Conservation (phyloP, 2,113 vertebrate species). For the Centropus bengalensis region DNA sequence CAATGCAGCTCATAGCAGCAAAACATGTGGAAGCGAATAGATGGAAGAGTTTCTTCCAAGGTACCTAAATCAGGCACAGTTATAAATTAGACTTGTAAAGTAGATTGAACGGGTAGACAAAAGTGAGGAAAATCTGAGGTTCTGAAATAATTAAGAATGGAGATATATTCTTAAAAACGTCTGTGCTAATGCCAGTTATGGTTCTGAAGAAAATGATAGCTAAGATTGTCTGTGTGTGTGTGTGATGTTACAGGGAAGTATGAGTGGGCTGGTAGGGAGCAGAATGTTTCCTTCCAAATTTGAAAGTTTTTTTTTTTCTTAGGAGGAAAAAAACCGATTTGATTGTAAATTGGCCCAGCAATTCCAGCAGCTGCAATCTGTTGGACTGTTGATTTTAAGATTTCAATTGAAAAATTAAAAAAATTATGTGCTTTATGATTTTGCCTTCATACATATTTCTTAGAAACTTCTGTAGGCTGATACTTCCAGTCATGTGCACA, state of each 20-base stretch:
- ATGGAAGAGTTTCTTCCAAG: conserved; percentile 4
- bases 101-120: background rate
- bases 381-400: background rate
- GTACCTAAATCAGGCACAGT: background rate
- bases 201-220: background rate
- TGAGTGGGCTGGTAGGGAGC: background rate
- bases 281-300: background rate
- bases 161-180: background rate
- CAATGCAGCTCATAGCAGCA: conserved; percentile 3
- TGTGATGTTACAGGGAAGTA: background rate
- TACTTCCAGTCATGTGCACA: background rate
- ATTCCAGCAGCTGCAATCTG: background rate
- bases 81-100: background rate
- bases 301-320: background rate
- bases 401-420: background rate
- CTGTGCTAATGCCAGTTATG: background rate
- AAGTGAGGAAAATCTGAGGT: background rate
- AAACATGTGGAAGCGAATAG: background rate
- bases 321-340: background rate
- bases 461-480: background rate
- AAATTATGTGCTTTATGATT: background rate
- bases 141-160: background rate
- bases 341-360: background rate
- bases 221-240: background rate
- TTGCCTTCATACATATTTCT: background rate